Percentiles rank a stretch among this genome's conserved stretches.
These are phyloP conservation scores for Apostichopus californicus DNA, from an alignment of 35 echinoderm and acorn worm species.

Conservation along the genomic window DNA sequence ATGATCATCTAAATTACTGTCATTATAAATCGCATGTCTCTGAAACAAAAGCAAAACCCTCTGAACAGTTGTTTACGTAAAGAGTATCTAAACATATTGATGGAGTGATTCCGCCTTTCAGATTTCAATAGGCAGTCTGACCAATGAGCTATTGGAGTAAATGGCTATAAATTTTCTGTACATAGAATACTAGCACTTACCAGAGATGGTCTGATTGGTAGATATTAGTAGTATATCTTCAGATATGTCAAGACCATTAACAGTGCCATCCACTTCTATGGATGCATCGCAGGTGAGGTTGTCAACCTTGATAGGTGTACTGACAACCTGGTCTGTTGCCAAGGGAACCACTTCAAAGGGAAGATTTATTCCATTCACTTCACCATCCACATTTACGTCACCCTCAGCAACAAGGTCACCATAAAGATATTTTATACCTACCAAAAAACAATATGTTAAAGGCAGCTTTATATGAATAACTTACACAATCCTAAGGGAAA, in stretches of 20 bases:
- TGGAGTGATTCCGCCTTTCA: too few relatives aligned
- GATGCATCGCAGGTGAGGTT: conserved; percentile 35
- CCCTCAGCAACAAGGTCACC: background rate
- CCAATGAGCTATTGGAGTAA: too few relatives aligned
- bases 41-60: too few relatives aligned
- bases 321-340: conserved; percentile 39
- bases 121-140: too few relatives aligned
- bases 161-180: background rate
- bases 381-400: background rate
- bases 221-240: conserved; percentile 58
- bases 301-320: conserved; percentile 6
- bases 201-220: conserved; percentile 53
- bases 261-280: conserved; percentile 38
- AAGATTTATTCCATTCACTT: conserved; percentile 51
- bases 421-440: background rate
- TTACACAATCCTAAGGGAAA: too few relatives aligned
- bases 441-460: background rate
- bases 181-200: background rate
- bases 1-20: too few relatives aligned
- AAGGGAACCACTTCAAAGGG: conserved; percentile 51
- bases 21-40: too few relatives aligned
- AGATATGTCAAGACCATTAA: conserved; percentile 66
- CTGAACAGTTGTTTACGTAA: too few relatives aligned
- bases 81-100: too few relatives aligned
- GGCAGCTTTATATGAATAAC: too few relatives aligned